Base-by-base conservation (phyloP, 1,140 invertebrate genomes). In the Arctopsyche grandis region DNA sequence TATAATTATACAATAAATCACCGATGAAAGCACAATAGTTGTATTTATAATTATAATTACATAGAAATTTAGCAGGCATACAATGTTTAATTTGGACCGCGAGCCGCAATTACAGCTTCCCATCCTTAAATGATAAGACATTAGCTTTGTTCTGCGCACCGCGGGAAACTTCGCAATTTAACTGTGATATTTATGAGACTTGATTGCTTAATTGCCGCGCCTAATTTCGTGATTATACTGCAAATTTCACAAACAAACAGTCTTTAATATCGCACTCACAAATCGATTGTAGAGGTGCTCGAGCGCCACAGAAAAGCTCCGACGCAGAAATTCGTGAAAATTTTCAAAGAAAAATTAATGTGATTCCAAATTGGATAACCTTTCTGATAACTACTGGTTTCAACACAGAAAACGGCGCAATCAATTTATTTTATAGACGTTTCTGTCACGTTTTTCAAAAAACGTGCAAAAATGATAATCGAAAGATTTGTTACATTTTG, bases 201-300 rank as follows among this genome's bases (percentile, higher is more conserved):
- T 74, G 71, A 74, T 74, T 74, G 71, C 71, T 74, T 74, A 74
- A 74, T 74, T 74, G 71, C 71, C 71, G 71, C 71, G 71, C 71
- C 71, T 74, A 74, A 74, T 74, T 74, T 46, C 71, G 71, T 74
- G 71, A 74, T 74, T 74, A 56, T 22, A 56, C 71, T 22, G 71
- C 44, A 24, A 74, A 74, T 74, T 74, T 74, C 71, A 48, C 71
- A 74, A 74, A 74, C 71, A 74, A 74, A 74, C 24, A 74, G 7
- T 73, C 56, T 60, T 60, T 60, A 60, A 60, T 21, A 60, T 60
- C 56, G 56, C 29, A 7, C 29, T 38, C 48, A 52, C 12, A 52
- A 52, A 19, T 52, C 56, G 29, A 38, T 38, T 38, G 29, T 38
- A 38, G 29, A n/a, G 29, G 29, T 38, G 29, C 7, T n/a, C n/a